Base-by-base conservation (phyloP, 1,140 invertebrate species). In the Caenorhabditis latens region DNA sequence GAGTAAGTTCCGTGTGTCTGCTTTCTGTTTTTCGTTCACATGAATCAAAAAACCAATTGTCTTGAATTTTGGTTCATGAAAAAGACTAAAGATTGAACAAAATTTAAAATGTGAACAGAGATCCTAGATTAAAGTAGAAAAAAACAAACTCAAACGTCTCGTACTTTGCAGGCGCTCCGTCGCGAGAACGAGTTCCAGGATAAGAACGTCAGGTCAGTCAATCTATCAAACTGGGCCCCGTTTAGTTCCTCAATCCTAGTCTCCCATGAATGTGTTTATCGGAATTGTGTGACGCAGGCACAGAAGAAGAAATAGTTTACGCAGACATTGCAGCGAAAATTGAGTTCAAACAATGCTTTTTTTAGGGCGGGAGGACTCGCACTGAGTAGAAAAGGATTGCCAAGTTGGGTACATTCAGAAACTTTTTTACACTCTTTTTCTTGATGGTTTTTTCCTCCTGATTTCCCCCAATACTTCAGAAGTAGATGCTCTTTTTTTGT, bases 251-350 rank as follows among this genome's bases (percentile, higher is more conserved):
- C 71, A 79, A 79, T 53, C 46, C n/a, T 43, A 71, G 61, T 40
- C 61, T 71, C 21, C 71, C 8, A n/a, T 79, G 71, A 79, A 79
- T 79, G 71, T 79, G 71, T 79, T 79, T 79, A 79, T 79, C 71
- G 71, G 46, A 79, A 79, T 24, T 79, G 46, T 79, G 71, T 79
- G 71, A 79, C 71, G 71, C 43, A 50, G 43, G 13, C 40, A 21
- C 24, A 63, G 9, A 79, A 53, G 8, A 50, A 24, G 21, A 79
- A 43, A 79, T 79, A 79, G 71, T 53, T 50, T 50, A 24, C 71
- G 43, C 71, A 79, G 71, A 79, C 71, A 50, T 53, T 24, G 71
- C 71, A 42, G 11, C 71, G 11, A 79, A 71, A 79, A 79, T 14
- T 19, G 71, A 79, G 71, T 79, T 79, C 71, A 79, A 79, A 79